Evolutionary conservation across 92 coral and sea anemone genomes (phyloP), one percentile per base, ranked within the genome.

Genomic region (Meandrina meandrites): DNA sequence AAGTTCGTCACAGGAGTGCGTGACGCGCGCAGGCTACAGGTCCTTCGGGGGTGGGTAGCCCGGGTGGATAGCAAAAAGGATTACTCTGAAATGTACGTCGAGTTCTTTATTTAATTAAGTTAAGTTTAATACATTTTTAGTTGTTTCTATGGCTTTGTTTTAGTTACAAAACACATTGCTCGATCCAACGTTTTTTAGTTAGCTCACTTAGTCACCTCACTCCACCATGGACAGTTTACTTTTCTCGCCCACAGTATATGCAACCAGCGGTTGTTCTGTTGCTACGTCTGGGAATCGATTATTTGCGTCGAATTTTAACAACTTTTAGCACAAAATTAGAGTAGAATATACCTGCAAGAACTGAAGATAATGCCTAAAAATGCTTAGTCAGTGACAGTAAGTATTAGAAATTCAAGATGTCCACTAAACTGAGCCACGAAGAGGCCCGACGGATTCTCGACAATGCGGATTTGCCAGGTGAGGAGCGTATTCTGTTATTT

Each of bases 391-490:
- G 73, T 45, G 28, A 24, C 9, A 28, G 5, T 12, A 7, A 47
- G 32, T 9, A 27, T 62, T n/a, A 14, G 58, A 18, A 19, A 45
- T 21, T 35, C 79, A n/a, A 12, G 11, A 86, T 86, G 93, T 47
- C 76, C 28, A 64, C 73, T 73, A 85, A 81, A 58, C 72, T 95
- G 36, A 89, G 89, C 56, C 83, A 87, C 84, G 76, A 90, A 50
- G 94, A 93, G 86, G 94, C 94, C 14, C 90, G 87, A 53, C 90
- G 75, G 67, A 84, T 95, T 45, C 89, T 93, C 35, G 88, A 90
- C 67, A 79, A 75, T 60, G 87, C 87, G 8, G 86, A 85, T 69
- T 81, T 95, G 50, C 98, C 98, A 85, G 98, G 98, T 95, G 71
- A 80, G 27, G 4, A 42, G 19, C 30, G 21, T 2, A 14, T 62